Percentiles rank a stretch among this genome's conserved stretches.
phyloP scores from a whole-genome alignment of 2,113 vertebrate genomes.

The Gorilla gorilla region DNA sequence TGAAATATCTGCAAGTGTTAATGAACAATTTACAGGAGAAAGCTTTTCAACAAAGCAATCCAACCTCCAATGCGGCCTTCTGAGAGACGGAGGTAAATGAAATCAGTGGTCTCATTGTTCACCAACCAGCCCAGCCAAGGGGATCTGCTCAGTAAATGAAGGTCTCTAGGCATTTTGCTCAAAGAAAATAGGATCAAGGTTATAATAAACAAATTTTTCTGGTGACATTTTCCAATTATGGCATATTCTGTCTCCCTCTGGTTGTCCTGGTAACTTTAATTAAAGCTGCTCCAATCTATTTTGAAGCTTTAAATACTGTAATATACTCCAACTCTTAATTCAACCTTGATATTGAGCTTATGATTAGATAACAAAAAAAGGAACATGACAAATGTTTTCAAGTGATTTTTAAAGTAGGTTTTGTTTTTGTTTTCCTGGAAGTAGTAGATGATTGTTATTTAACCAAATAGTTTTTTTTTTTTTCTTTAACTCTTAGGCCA shows the following conservation, averaged over 20 bases:
- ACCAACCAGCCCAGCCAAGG: neutral
- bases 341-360: conserved; percentile 25
- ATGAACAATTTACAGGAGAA: conserved; percentile 68
- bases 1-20: conserved; percentile 62
- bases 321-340: conserved; percentile 8
- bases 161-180: conserved; percentile 37
- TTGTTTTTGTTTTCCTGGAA: neutral
- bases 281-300: conserved; percentile 47
- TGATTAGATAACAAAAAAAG: neutral
- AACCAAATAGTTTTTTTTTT: neutral
- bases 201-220: conserved; percentile 70
- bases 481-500: neutral
- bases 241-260: conserved; percentile 42
- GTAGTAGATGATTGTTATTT: neutral
- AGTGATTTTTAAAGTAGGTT: neutral
- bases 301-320: conserved; percentile 34
- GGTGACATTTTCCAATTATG: conserved; percentile 59
- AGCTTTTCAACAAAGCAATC: conserved; percentile 57
- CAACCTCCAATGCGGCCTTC: neutral
- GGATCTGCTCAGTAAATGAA: conserved; percentile 17
- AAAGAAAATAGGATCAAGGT: conserved; percentile 58
- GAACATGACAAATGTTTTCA: neutral
- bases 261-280: conserved; percentile 65
- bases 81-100: conserved; percentile 53
- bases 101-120: conserved; percentile 51